Conservation (phyloP, 2,888 invertebrate species). For the Drosophila barbarae region DNA sequence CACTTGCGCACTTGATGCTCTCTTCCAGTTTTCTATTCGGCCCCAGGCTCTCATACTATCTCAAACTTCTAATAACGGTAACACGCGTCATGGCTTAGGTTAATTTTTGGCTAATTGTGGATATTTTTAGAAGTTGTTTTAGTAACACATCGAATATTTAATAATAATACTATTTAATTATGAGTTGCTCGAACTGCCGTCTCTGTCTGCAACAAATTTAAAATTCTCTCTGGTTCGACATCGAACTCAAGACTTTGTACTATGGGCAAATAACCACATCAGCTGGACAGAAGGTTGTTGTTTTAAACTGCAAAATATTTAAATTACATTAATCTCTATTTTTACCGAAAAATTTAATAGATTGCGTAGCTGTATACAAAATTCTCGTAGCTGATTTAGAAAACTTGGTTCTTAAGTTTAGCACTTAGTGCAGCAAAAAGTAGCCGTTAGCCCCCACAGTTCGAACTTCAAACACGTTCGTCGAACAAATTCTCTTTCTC, state of each 20-base stretch:
- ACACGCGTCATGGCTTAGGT: not conserved
- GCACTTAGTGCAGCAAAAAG: rapidly evolving
- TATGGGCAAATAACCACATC: not conserved
- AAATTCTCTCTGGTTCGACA: constrained; percentile 10
- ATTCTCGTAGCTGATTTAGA: not conserved
- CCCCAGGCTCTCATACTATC: constrained; percentile 9
- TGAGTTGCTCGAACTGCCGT: constrained; percentile 37
- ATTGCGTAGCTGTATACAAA: not conserved
- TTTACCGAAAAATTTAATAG: not conserved
- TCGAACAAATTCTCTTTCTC: not conserved
- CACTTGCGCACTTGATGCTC: constrained; percentile 39
- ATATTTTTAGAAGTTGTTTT: not conserved
- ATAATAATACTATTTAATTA: not conserved
- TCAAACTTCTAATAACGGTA: not conserved
- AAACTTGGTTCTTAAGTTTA: too few relatives aligned
- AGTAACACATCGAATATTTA: not conserved
- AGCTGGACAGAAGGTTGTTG: not conserved
- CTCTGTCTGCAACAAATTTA: constrained; percentile 44
- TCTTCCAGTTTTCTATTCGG: constrained; percentile 25
- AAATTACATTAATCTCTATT: not conserved
- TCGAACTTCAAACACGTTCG: not conserved
- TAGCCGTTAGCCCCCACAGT: not conserved
- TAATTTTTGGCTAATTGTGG: not conserved
- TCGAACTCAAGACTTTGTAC: constrained; percentile 10
- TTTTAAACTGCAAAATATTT: not conserved